These are phyloP conservation scores for Sylvicapra grimmia DNA, from an alignment of 2,113 vertebrate species.

Conservation along the genomic window DNA sequence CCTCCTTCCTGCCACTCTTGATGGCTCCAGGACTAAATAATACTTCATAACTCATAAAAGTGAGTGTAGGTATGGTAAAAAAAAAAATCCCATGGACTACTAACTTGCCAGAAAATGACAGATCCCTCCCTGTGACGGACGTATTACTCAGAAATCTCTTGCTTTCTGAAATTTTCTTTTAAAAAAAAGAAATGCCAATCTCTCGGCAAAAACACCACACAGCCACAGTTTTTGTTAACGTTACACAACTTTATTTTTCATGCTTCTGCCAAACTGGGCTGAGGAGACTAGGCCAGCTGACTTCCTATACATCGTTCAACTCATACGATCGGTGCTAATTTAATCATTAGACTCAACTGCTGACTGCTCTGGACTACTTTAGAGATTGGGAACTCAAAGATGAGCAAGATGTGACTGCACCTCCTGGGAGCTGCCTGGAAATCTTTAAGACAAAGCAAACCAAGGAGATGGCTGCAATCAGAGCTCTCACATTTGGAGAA, in stretches of 20 bases:
- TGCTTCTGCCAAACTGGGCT: not conserved
- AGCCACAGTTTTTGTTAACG: not conserved
- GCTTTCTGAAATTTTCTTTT: constrained; percentile 36
- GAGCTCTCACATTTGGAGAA: not conserved
- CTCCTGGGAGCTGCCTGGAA: not conserved
- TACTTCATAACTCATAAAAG: constrained; percentile 60
- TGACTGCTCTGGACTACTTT: not conserved
- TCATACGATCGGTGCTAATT: not conserved
- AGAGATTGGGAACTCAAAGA: not conserved
- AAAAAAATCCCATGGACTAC: constrained; percentile 47
- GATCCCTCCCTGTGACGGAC: constrained; percentile 32
- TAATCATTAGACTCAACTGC: not conserved
- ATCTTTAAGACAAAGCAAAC: not conserved
- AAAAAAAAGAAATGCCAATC: constrained; percentile 6
- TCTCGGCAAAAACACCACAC: constrained; percentile 16
- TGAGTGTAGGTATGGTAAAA: constrained; percentile 13
- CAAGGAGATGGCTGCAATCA: not conserved
- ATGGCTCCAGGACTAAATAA: constrained; percentile 35
- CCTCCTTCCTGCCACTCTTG: not conserved
- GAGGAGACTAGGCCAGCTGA: not conserved
- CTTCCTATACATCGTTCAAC: not conserved
- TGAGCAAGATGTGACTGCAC: not conserved
- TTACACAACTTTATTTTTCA: not conserved
- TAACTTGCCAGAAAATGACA: constrained; percentile 64
- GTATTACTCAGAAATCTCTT: constrained; percentile 57